Evolutionary conservation across 2,113 vertebrate species (phyloP), one percentile per base, ranked within the genome.

Genomic region (Sciurus niger): DNA sequence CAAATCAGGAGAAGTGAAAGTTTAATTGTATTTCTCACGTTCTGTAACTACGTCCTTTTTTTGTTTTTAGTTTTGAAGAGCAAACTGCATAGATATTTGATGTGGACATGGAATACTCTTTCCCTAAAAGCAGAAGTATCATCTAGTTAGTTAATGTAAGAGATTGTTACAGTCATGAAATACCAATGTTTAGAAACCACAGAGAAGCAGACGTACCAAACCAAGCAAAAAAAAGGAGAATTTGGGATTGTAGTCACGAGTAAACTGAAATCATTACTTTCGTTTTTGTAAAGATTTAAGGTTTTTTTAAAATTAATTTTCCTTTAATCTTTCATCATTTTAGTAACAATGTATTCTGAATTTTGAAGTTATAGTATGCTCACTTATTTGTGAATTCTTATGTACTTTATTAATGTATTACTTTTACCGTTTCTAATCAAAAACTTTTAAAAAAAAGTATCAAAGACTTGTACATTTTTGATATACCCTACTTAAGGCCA

Each of bases 71-170:
- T 4, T 92, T 87, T 83, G 13, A 74, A 48, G 92, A 97, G 37
- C 55, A 32, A 91, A 93, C 87, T 1, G 65, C 12, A 84, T n/a
- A 70, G 55, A 25, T 46, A 84, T 94, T 93, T 93, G 30, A 76
- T 92, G 55, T 86, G 65, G 63, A 93, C 77, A 48, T 93, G 25
- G 97, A 94, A 84, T 92, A 30, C 0, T 72, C 55, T 37, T 92
- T 97, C 95, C 67, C 58, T 72, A 89, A 96, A 98, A 96, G 79
- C 90, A 97, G 96, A 97, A 95, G 63, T 96, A 6, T 83, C 77
- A n/a, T 2, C 0, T 93, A 92, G 12, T 46, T 83, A 89, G 70
- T 30, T 43, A 96, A 94, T 78, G 18, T 73, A 16, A 96, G 60
- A 95, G 40, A 90, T 84, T 74, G 46, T 85, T 11, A 74, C 28